These are phyloP conservation scores for Ploceus nigricollis DNA, from an alignment of 2,113 vertebrate genomes.

Conservation along the genomic window DNA sequence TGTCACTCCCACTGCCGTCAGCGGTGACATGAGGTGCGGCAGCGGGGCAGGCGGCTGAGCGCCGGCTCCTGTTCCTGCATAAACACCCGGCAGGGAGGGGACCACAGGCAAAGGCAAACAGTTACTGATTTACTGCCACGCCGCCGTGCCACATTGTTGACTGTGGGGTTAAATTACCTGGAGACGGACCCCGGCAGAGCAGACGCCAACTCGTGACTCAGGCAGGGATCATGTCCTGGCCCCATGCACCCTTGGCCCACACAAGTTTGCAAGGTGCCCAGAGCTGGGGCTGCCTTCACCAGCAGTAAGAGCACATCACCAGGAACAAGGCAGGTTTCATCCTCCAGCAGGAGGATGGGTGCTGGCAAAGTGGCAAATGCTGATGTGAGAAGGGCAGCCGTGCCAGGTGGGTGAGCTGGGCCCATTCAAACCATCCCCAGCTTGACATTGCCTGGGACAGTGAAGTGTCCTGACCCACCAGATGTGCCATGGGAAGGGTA, in stretches of 20 bases:
- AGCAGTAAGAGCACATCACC: background rate
- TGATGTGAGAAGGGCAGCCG: background rate
- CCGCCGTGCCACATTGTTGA: background rate
- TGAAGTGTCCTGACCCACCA: rapidly evolving
- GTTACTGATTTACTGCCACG: slow-evolving; percentile 43
- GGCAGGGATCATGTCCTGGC: background rate
- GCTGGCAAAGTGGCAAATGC: rapidly evolving
- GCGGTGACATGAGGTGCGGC: rapidly evolving
- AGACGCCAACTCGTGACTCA: background rate
- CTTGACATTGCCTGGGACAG: rapidly evolving
- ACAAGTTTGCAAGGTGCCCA: rapidly evolving
- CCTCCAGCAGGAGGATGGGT: background rate
- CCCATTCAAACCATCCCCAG: background rate
- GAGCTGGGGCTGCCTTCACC: background rate
- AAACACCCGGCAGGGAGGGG: slow-evolving; percentile 14
- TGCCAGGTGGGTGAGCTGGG: background rate
- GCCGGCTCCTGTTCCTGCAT: background rate
- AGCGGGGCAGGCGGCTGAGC: background rate
- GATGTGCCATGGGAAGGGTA: rapidly evolving
- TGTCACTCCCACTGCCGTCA: rapidly evolving
- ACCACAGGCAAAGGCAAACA: slow-evolving; percentile 27
- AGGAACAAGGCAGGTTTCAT: background rate
- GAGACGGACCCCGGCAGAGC: background rate
- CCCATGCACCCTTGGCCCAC: background rate
- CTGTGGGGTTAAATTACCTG: slow-evolving; percentile 46